These are phyloP conservation scores for Collichthys lucidus DNA, from an alignment of 2,113 vertebrate genomes.

Conservation along the genomic window DNA sequence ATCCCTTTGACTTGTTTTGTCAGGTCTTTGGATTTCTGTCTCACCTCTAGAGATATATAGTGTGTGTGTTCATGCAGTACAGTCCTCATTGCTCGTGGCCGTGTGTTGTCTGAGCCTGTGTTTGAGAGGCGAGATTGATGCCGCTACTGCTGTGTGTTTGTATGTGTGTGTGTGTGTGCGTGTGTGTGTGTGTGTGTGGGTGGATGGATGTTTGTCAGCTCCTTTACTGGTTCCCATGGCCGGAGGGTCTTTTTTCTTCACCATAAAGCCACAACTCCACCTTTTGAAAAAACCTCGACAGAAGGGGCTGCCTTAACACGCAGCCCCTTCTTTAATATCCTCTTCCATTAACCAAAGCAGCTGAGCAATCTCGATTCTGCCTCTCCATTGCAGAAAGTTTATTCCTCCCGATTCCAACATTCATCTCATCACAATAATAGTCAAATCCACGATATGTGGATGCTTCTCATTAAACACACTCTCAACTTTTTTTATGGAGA, in stretches of 20 bases:
- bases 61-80: constrained; percentile 62
- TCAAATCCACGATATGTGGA: constrained; percentile 4
- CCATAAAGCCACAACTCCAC: constrained; percentile 44
- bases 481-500: constrained; percentile 26
- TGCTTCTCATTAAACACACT: constrained; percentile 10
- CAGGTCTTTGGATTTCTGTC: constrained; percentile 76
- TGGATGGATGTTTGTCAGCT: constrained; percentile 49
- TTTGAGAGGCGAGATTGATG: constrained; percentile 36
- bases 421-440: constrained; percentile 24
- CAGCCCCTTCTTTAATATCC: constrained; percentile 38
- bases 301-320: constrained; percentile 19
- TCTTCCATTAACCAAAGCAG: constrained; percentile 39
- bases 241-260: constrained; percentile 49
- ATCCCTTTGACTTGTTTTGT: constrained; percentile 78
- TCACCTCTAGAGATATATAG: constrained; percentile 66
- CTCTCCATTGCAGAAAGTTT: constrained; percentile 8
- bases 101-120: constrained; percentile 37
- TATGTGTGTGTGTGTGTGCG: constrained; percentile 13
- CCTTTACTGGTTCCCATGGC: constrained; percentile 58
- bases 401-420: constrained; percentile 27
- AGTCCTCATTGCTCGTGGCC: constrained; percentile 49
- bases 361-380: constrained; percentile 25
- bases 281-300: constrained; percentile 47
- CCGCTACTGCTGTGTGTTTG: constrained; percentile 2
- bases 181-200: constrained; percentile 7